Conservation (phyloP, 2,113 vertebrate genomes). For the Fregetta grallaria region DNA sequence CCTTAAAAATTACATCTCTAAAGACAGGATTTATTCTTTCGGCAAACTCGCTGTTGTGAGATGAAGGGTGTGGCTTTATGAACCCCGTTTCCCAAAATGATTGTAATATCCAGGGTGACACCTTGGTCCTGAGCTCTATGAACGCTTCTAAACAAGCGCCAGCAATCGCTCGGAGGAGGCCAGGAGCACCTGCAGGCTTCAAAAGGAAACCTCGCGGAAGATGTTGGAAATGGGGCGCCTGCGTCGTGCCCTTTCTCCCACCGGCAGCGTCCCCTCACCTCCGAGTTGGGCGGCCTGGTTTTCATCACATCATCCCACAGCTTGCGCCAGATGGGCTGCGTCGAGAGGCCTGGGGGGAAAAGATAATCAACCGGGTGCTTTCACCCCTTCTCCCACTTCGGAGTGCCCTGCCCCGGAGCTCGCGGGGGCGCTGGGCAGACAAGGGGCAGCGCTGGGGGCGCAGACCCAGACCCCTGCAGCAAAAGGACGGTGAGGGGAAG, state of each 20-base stretch:
- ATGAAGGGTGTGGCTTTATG: neutral
- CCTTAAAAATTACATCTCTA: neutral
- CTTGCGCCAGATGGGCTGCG: slow-evolving; percentile 79
- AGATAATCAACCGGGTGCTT: accelerated
- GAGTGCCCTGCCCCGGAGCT: neutral
- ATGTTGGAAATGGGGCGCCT: accelerated
- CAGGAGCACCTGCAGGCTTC: neutral
- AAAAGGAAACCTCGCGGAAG: neutral
- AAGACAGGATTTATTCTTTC: neutral
- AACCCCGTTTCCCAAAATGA: neutral
- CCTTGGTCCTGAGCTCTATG: accelerated
- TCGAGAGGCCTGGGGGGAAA: slow-evolving; percentile 79
- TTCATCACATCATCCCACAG: slow-evolving; percentile 80
- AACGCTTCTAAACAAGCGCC: accelerated
- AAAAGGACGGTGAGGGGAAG: too few relatives aligned
- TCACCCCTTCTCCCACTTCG: neutral
- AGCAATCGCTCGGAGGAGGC: accelerated
- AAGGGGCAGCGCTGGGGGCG: accelerated
- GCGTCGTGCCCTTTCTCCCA: neutral
- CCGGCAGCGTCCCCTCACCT: slow-evolving; percentile 66
- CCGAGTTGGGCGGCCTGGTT: slow-evolving; percentile 75
- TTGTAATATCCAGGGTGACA: neutral
- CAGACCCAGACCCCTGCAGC: neutral
- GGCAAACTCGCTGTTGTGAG: neutral
- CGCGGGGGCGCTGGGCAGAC: accelerated